A percentile compares a stretch with the other conserved stretches of the same genome.
phyloP scores from a whole-genome alignment of 1,140 invertebrate genomes.

The Drosophila parabipectinata region DNA sequence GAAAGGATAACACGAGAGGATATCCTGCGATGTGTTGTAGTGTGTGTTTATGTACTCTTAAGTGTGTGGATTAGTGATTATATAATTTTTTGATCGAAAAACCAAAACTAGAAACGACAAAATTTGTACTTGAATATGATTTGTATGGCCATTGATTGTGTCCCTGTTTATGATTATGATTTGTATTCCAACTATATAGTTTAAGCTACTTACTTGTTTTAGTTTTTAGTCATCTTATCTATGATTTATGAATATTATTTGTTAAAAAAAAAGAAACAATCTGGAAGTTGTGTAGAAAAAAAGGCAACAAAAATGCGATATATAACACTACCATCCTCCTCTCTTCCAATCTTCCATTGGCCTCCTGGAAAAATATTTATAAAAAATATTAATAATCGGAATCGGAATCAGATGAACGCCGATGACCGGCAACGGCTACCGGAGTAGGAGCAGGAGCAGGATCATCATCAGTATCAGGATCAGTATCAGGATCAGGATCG shows the following conservation, averaged over 20 bases:
- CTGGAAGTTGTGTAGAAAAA: no score
- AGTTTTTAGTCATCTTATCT: not conserved
- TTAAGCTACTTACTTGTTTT: not conserved
- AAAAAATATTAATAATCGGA: not conserved
- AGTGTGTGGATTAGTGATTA: not conserved
- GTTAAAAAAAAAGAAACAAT: no score
- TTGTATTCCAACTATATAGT: no score
- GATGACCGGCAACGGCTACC: slow-evolving; percentile 61
- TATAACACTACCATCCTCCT: not conserved
- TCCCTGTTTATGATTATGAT: no score
- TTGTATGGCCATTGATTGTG: not conserved
- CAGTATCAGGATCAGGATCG: slow-evolving; percentile 5
- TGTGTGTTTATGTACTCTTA: not conserved
- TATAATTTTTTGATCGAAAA: not conserved
- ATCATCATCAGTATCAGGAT: slow-evolving; percentile 20
- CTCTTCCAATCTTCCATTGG: not conserved
- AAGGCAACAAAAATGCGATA: no score
- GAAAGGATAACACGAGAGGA: not conserved
- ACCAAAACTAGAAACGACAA: not conserved
- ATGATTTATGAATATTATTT: not conserved
- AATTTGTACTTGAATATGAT: slow-evolving; percentile 3
- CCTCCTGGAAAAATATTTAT: no score
- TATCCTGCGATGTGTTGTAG: not conserved
- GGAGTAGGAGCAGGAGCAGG: slow-evolving; percentile 18
- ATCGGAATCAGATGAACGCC: slow-evolving; percentile 53